Conservation (phyloP, 2,888 invertebrate species). For the Orthosia cruda region DNA sequence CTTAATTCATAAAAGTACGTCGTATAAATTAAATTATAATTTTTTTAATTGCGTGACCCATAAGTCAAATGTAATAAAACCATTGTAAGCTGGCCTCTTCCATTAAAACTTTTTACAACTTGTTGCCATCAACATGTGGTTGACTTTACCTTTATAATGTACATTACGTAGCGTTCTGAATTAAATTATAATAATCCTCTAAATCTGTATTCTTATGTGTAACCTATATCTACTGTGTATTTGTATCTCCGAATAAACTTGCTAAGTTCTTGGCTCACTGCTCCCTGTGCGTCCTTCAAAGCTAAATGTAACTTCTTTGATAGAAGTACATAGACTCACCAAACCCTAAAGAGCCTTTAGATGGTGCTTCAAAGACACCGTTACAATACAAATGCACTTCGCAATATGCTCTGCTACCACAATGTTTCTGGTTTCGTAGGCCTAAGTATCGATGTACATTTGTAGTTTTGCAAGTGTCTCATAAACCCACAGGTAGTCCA, state of each 20-base stretch:
- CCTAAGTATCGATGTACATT: not conserved
- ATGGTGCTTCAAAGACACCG: not conserved
- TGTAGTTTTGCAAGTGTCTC: conserved; percentile 2
- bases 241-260: not conserved
- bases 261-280: no score
- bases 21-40: no score
- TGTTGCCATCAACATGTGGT: no score
- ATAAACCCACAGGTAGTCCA: conserved; percentile 29
- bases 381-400: not conserved
- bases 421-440: not conserved
- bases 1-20: no score
- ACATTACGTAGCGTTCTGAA: not conserved
- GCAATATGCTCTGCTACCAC: not conserved
- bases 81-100: no score
- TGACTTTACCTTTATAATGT: not conserved
- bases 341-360: not conserved
- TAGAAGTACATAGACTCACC: not conserved
- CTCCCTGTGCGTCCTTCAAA: not conserved
- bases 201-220: no score
- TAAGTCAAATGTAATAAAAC: no score
- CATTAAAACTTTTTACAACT: no score
- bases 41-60: no score
- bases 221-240: no score
- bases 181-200: not conserved
- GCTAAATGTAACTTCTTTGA: not conserved